Evolutionary conservation across 2,888 invertebrate genomes (phyloP), one percentile per base, ranked within the genome.

Genomic region (Campoplex nolae): DNA sequence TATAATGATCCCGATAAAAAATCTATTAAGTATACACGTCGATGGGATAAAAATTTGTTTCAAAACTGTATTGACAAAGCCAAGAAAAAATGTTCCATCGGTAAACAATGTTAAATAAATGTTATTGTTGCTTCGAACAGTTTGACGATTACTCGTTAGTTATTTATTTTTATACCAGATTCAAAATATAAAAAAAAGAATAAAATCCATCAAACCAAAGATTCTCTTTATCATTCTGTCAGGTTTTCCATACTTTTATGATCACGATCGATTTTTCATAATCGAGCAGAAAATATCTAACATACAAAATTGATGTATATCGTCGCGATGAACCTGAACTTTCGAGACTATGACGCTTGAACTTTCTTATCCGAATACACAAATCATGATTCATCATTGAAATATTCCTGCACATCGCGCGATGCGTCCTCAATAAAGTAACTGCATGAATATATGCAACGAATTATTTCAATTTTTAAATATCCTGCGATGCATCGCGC

Each of bases 21-120:
- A 42, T 51, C 73, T 83, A 86, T 83, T 84, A 84, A 73, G 62
- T 65, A 45, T 48, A 35, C 38, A 73, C 73, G n/a, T 73, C 51
- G 83, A 70, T 73, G 11, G 11, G 56, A 77, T 80, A 83, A 71
- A 81, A 80, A 83, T 85, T 88, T 89, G 89, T 90, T 90, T 89
- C 85, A 87, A 88, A 77, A 88, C 88, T 90, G 91, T 90, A 91
- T 91, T 90, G 91, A 89, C 89, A 88, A 89, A 83, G 88, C 82
- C 81, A 86, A 84, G 38, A 18, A 35, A 38, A 13, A 38, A 23
- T 23, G 11, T 11, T 56, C 23, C 2, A 8, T 23, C 2, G 2
- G 56, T 56, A 3, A 56, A 56, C 23, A 23, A 54, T 54, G n/a
- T 23, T 23, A 28, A 28, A 58, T 16, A 62, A 62, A 16, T 28